Base-by-base conservation (phyloP, 2,888 invertebrate genomes). In the Orchesella flavescens region DNA sequence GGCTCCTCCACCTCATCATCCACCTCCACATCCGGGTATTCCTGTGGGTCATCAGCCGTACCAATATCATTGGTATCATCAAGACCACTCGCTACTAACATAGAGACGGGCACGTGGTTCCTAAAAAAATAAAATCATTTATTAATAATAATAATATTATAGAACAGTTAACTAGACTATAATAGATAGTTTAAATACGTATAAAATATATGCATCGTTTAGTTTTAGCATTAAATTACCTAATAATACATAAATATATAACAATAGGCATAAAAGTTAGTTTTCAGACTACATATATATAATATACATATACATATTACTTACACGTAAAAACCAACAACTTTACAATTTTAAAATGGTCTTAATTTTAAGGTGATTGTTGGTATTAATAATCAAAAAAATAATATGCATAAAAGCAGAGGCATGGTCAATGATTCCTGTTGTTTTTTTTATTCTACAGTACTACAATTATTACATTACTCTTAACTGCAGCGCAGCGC, bases 1-100 rank as follows among this genome's bases (percentile, higher is more conserved):
- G 68, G 84, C 80, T 19, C 84, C 91, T 91, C 85, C 91, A 91
- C 81, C 91, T 91, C 86, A 91, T 91, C 89, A 91, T 91, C 88
- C 90, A 95, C 88, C 87, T 81, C 87, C 88, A 53, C 87, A 87
- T 79, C 87, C 87, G 69, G 87, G 87, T 65, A 85, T 87, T 74
- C 88, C 88, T 73, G 88, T 88, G 77, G 85, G 88, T 83, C 88
- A 88, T 84, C 88, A 88, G 83, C 85, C 87, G 44, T 85, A 87
- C 82, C 88, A 87, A 84, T 88, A 88, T 87, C 88, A 88, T 83
- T 88, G 88, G 88, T 88, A 88, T 83, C 88, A 88, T 83, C 88
- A 88, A 85, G 88, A 88, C 83, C 88, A 88, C 82, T 88, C 88
- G 83, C 87, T 88, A 75, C 88, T 88, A 86, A 88, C 88, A 86